Percentiles rank a stretch among this genome's conserved stretches.
Evolutionary conservation across 2,113 vertebrate genomes (phyloP).

Genomic region (Entelurus aequoreus): DNA sequence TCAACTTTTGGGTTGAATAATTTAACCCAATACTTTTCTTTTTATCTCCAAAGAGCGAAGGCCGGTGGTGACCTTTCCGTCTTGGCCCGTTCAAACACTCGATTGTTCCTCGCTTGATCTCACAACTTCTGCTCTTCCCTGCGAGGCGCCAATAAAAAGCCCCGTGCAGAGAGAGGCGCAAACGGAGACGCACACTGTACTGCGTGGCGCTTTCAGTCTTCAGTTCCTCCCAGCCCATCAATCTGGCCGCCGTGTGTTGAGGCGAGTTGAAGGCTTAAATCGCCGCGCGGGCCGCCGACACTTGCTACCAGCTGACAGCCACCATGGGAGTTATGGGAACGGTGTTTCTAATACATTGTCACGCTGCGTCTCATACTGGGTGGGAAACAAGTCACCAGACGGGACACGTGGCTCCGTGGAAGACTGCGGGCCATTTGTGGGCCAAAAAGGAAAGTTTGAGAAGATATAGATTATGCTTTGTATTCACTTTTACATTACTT

Average conservation of each 20-base stretch:
- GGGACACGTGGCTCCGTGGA: too few relatives aligned
- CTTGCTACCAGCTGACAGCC: not conserved
- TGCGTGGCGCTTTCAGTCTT: slow-evolving; percentile 81
- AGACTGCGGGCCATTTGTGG: too few relatives aligned
- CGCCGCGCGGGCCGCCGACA: slow-evolving; percentile 69
- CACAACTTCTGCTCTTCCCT: not conserved
- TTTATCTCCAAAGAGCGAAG: not conserved
- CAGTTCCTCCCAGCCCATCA: slow-evolving; percentile 79
- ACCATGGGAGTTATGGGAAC: too few relatives aligned
- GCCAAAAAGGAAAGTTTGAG: too few relatives aligned
- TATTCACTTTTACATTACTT: too few relatives aligned
- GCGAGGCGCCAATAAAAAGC: not conserved
- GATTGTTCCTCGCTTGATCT: slow-evolving; percentile 7
- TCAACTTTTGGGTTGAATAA: too few relatives aligned
- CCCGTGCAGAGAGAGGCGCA: not conserved
- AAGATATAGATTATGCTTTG: too few relatives aligned
- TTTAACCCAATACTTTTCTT: not conserved
- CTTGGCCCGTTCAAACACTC: not conserved
- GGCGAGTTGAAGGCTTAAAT: slow-evolving; percentile 80
- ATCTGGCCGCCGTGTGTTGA: slow-evolving; percentile 72
- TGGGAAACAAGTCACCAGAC: too few relatives aligned
- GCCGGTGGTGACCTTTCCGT: slow-evolving; percentile 39
- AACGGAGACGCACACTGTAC: slow-evolving; percentile 16
- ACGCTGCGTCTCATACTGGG: too few relatives aligned
- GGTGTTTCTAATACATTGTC: too few relatives aligned